These are phyloP conservation scores for Scolopax rusticola DNA, from an alignment of 2,797 vertebrate genomes.

Conservation along the genomic window DNA sequence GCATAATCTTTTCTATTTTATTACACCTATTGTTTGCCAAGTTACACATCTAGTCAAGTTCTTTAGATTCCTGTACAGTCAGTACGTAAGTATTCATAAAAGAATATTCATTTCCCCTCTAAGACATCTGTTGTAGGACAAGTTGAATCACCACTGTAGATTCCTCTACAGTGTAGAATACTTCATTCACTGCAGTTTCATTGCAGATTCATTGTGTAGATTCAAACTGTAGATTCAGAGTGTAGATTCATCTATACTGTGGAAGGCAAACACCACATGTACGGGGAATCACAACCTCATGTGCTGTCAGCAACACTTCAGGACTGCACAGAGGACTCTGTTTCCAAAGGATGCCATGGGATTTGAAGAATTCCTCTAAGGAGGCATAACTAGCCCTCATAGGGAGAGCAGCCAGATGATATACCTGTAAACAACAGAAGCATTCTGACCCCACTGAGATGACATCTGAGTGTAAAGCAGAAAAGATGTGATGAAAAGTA, in stretches of 20 bases:
- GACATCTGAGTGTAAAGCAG: not conserved
- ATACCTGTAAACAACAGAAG: not conserved
- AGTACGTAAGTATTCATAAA: not conserved
- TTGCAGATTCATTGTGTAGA: not conserved
- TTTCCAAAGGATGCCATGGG: not conserved
- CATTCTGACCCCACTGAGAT: rapidly evolving
- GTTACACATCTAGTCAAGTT: not conserved
- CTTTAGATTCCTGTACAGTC: not conserved
- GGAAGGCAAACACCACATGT: not conserved
- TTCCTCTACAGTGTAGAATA: not conserved
- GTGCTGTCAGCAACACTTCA: not conserved
- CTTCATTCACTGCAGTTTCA: not conserved
- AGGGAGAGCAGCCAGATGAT: not conserved
- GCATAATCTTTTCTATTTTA: not conserved
- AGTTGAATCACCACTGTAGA: not conserved
- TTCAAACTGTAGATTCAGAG: not conserved
- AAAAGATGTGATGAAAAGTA: not conserved
- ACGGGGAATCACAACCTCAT: not conserved
- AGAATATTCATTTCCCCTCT: not conserved
- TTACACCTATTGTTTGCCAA: not conserved
- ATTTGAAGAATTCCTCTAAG: not conserved
- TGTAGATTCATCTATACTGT: not conserved
- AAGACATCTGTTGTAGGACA: not conserved
- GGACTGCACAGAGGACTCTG: not conserved
- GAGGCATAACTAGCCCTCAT: not conserved